These are phyloP conservation scores for Orius insidiosus DNA, from an alignment of 1,140 invertebrate genomes.

Conservation along the genomic window DNA sequence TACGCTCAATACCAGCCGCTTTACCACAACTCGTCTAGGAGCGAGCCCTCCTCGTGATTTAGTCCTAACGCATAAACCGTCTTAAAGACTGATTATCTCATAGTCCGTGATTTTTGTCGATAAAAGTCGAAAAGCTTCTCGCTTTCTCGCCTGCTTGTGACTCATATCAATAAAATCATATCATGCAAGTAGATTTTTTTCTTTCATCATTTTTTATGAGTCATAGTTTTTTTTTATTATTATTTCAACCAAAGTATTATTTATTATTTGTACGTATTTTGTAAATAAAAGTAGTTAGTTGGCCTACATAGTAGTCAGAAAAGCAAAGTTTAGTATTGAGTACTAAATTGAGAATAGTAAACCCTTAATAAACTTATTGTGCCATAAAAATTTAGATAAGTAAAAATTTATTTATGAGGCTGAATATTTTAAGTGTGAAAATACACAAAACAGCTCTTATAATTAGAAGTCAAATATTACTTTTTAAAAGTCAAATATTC, in stretches of 20 bases:
- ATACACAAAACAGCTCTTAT: too few species aligned
- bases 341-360: not conserved
- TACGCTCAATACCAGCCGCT: conserved; percentile 16
- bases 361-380: not conserved
- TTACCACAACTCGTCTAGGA: conserved; percentile 17
- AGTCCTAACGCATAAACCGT: not conserved
- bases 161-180: conserved; percentile 16
- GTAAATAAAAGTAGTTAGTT: conserved; percentile 14
- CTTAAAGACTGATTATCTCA: not conserved
- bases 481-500: too few species aligned
- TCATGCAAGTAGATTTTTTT: not conserved
- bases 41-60: conserved; percentile 13
- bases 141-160: conserved; percentile 14
- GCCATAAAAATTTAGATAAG: not conserved
- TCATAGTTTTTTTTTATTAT: not conserved
- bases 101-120: not conserved
- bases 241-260: not conserved
- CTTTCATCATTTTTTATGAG: not conserved
- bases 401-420: not conserved
- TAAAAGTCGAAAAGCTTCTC: not conserved
- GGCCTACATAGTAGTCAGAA: conserved; percentile 13
- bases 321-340: not conserved
- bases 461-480: too few species aligned
- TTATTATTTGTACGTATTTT: conserved; percentile 4
- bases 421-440: conserved; percentile 6